These are phyloP conservation scores for Eudyptes chrysolophus DNA, from an alignment of 2,113 vertebrate genomes.

Conservation along the genomic window DNA sequence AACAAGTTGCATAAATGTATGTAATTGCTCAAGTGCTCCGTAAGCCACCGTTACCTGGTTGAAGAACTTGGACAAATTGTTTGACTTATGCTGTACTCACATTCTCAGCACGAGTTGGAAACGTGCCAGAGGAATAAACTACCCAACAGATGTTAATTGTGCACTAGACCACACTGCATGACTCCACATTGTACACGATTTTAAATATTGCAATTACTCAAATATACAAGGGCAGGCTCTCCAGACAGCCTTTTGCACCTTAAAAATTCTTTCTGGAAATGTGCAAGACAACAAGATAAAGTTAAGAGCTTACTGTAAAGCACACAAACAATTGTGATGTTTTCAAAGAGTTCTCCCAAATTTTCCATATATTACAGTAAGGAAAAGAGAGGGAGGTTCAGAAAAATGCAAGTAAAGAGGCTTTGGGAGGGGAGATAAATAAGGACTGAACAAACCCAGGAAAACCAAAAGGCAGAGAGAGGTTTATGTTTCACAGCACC, in stretches of 20 bases:
- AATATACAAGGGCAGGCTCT: neutral
- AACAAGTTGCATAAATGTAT: neutral
- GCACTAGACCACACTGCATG: neutral
- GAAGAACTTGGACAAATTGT: conserved; percentile 30
- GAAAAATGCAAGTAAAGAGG: neutral
- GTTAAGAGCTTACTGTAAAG: neutral
- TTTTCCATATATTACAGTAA: neutral
- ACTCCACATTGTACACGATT: neutral
- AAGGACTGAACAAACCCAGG: neutral
- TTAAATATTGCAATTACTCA: conserved; percentile 36
- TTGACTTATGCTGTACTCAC: neutral
- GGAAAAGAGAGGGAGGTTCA: neutral
- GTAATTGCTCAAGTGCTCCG: neutral
- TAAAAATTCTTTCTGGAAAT: neutral
- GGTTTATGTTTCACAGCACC: neutral
- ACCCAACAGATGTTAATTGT: conserved; percentile 49
- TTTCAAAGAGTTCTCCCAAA: neutral
- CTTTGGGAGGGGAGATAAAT: neutral
- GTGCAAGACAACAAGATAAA: neutral
- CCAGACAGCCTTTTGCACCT: neutral
- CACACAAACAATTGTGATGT: neutral
- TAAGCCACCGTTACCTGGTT: neutral
- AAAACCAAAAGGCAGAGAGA: neutral
- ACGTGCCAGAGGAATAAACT: neutral
- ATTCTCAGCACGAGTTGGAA: neutral